Conservation (phyloP, 2,113 vertebrate species). For the Pantherophis guttatus region DNA sequence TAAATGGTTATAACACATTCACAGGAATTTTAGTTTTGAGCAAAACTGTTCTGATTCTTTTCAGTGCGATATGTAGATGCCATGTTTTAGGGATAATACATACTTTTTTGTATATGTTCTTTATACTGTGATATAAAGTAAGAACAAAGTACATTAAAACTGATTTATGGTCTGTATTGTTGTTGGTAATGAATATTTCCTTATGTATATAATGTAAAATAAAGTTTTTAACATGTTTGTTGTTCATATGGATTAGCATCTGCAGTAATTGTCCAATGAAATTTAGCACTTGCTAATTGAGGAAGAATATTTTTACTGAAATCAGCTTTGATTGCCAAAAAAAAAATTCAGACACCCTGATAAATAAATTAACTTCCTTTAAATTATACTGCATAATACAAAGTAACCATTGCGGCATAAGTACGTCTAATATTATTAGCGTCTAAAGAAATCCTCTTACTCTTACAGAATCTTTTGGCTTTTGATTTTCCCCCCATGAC, state of each 20-base stretch:
- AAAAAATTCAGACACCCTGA: not conserved
- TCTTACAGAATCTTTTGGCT: not conserved
- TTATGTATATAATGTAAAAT: conserved; percentile 84
- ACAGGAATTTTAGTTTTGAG: conserved; percentile 69
- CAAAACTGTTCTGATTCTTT: conserved; percentile 68
- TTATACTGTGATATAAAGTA: conserved; percentile 77
- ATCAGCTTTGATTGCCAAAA: not conserved
- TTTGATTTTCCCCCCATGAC: not conserved
- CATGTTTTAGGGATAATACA: conserved; percentile 69
- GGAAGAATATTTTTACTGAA: not conserved
- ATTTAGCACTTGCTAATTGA: conserved; percentile 30
- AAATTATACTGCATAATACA: not conserved
- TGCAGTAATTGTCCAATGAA: conserved; percentile 50
- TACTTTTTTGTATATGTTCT: conserved; percentile 72
- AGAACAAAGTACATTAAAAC: conserved; percentile 71
- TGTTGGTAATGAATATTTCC: conserved; percentile 73
- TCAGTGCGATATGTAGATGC: conserved; percentile 68
- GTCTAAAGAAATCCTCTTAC: not conserved
- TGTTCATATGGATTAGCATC: conserved; percentile 66
- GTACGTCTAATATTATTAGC: not conserved
- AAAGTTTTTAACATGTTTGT: conserved; percentile 79
- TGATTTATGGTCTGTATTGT: conserved; percentile 74
- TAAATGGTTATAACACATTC: conserved; percentile 71
- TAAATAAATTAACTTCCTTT: not conserved
- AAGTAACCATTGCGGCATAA: not conserved